Conservation (phyloP, 2,113 vertebrate genomes). For the Meleagris gallopavo region DNA sequence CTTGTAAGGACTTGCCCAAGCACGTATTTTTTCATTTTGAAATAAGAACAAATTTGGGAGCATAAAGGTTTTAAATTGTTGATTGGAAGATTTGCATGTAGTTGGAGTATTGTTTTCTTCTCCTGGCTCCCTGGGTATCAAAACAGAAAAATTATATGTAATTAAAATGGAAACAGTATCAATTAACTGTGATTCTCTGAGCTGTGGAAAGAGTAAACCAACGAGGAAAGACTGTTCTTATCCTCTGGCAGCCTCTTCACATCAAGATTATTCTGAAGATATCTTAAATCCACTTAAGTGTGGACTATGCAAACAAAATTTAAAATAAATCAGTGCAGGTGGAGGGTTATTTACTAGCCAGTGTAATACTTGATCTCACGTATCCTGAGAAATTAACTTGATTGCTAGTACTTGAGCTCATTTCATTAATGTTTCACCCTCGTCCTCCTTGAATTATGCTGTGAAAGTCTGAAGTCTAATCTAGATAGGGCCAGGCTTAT, state of each 20-base stretch:
- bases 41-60: conserved; percentile 62
- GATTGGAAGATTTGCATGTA: conserved; percentile 80
- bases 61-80: conserved; percentile 81
- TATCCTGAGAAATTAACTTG: conserved; percentile 40
- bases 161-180: conserved; percentile 83
- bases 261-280: conserved; percentile 69
- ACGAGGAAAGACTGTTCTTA: conserved; percentile 70
- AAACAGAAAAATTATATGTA: conserved; percentile 85
- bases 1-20: conserved; percentile 22
- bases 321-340: conserved; percentile 43
- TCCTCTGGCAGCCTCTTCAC: conserved; percentile 70
- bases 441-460: neutral
- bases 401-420: conserved; percentile 21
- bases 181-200: conserved; percentile 83
- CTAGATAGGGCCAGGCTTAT: neutral
- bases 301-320: conserved; percentile 58
- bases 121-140: conserved; percentile 79
- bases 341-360: conserved; percentile 56
- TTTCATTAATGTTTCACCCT: conserved; percentile 1
- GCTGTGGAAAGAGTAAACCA: conserved; percentile 74
- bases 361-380: neutral
- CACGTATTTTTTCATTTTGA: conserved; percentile 27
- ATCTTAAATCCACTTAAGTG: conserved; percentile 62
- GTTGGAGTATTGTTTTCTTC: conserved; percentile 81
- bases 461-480: conserved; percentile 11